These are phyloP conservation scores for Orbicella faveolata DNA, from an alignment of 64 coral and sea anemone species.

Conservation along the genomic window DNA sequence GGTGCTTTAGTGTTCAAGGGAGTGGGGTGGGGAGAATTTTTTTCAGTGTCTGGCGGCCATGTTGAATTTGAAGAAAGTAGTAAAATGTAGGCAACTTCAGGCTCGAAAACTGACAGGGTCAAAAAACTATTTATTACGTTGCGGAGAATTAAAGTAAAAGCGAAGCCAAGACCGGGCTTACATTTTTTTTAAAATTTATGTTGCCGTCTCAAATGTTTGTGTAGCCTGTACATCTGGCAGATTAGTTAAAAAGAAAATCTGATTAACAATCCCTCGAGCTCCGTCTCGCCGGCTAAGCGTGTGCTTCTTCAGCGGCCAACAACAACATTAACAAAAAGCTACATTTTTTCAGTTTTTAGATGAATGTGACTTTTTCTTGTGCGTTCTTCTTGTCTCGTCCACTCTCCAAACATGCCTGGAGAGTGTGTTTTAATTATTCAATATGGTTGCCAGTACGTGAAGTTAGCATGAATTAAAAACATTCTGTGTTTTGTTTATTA, in stretches of 20 bases:
- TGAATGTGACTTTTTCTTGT: too few relatives aligned
- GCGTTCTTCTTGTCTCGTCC: too few relatives aligned
- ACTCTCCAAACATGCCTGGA: too few relatives aligned
- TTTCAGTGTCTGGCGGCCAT: background rate
- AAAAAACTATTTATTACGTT: background rate
- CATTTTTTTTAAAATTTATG: too few relatives aligned
- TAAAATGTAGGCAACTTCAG: background rate
- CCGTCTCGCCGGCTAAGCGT: too few relatives aligned
- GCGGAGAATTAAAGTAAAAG: background rate
- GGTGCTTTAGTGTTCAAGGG: background rate
- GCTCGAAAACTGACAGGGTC: background rate
- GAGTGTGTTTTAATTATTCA: background rate
- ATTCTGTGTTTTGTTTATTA: background rate
- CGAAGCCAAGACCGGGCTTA: background rate
- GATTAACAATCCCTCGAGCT: too few relatives aligned
- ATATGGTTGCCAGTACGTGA: conserved; percentile 5
- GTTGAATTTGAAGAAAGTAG: background rate
- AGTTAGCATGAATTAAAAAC: background rate
- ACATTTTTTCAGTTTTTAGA: too few relatives aligned
- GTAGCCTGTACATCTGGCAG: too few relatives aligned
- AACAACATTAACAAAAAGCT: too few relatives aligned
- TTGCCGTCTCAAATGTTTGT: too few relatives aligned
- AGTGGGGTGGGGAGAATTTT: background rate
- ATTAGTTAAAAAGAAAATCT: too few relatives aligned
- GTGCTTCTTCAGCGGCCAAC: too few relatives aligned